Evolutionary conservation across 2,113 vertebrate species (phyloP).

Genomic region (Hemiprocne comata): DNA sequence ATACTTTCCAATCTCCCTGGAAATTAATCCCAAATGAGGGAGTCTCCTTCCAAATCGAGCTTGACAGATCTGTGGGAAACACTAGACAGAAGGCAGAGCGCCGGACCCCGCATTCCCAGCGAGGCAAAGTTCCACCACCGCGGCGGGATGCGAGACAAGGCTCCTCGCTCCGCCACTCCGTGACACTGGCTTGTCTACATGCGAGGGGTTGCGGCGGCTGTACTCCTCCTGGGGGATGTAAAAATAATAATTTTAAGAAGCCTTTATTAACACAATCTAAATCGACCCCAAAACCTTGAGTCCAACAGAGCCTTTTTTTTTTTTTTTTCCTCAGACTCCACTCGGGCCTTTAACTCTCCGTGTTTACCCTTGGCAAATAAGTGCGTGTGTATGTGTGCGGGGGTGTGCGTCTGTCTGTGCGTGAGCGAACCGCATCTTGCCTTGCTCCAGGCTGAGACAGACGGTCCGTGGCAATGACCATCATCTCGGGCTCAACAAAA

Average conservation of each 20-base stretch:
- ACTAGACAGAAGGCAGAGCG: constrained; percentile 40
- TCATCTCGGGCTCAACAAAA: background rate
- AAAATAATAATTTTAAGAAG: background rate
- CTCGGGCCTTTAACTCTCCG: background rate
- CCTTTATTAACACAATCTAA: background rate
- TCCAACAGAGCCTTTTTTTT: background rate
- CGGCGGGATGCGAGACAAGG: background rate
- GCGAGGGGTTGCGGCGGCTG: background rate
- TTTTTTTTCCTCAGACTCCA: background rate
- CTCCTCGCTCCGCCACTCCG: background rate
- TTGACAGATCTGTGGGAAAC: constrained; percentile 63
- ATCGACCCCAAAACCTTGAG: background rate
- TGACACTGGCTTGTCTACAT: background rate
- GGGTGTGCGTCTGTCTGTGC: background rate
- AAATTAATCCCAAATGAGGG: constrained; percentile 65
- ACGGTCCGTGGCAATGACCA: background rate
- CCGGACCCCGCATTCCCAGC: background rate
- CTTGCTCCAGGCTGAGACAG: background rate
- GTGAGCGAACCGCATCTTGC: background rate
- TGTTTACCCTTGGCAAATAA: background rate
- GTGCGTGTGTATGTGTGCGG: background rate
- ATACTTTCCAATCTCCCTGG: constrained; percentile 32
- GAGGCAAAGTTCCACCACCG: background rate
- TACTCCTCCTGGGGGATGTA: background rate
- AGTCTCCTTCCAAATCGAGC: constrained; percentile 30